Conservation (phyloP, 2,113 vertebrate species). For the Chinchilla lanigera region DNA sequence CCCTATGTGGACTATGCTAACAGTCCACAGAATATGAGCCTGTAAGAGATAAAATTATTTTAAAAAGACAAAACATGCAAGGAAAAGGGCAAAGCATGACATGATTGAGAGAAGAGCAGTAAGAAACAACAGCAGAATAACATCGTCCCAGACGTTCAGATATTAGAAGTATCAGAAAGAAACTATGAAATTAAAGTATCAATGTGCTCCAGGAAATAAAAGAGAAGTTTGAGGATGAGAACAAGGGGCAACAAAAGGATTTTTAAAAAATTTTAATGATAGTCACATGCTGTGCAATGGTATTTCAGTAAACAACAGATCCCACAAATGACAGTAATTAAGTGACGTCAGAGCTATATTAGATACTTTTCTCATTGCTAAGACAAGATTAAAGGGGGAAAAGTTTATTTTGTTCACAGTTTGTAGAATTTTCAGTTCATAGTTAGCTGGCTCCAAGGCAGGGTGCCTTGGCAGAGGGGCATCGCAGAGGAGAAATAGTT, state of each 20-base stretch:
- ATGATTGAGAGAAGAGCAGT: neutral
- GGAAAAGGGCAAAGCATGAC: neutral
- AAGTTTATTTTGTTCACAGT: too few relatives aligned
- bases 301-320: neutral
- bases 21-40: neutral
- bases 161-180: neutral
- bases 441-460: too few relatives aligned
- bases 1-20: neutral
- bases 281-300: too few relatives aligned
- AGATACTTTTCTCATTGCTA: too few relatives aligned
- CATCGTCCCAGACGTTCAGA: neutral
- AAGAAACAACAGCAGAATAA: neutral
- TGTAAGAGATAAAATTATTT: neutral
- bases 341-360: neutral
- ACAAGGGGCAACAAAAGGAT: neutral
- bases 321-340: too few relatives aligned
- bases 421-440: too few relatives aligned
- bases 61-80: neutral
- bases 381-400: too few relatives aligned
- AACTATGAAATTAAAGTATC: neutral
- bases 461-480: too few relatives aligned
- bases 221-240: neutral
- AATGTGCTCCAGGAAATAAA: neutral
- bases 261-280: neutral
- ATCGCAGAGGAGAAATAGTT: too few relatives aligned